A percentile compares a stretch with the other conserved stretches of the same genome.
Evolutionary conservation across 2,888 invertebrate species (phyloP).

Genomic region (Protophormia terraenovae): DNA sequence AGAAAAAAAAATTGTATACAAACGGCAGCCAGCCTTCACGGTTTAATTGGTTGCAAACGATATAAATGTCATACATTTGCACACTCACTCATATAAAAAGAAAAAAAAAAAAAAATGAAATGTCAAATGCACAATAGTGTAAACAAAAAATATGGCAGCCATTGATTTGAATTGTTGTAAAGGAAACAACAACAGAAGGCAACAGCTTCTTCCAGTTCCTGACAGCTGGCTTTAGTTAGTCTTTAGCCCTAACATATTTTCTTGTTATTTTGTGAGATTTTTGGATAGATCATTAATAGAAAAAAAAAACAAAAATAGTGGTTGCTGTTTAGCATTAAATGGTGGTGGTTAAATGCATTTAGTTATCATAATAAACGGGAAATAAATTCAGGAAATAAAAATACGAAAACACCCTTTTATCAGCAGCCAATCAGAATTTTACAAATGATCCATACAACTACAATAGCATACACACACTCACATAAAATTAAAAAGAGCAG

Average conservation of each 20-base stretch:
- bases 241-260: not conserved
- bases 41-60: conserved; percentile 79
- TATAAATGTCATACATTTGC: conserved; percentile 74
- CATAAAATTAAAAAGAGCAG: not conserved
- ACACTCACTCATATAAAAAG: conserved; percentile 7
- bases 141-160: conserved; percentile 55
- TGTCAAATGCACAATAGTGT: conserved; percentile 70
- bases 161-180: conserved; percentile 49
- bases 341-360: conserved; percentile 67
- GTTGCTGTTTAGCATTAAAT: conserved; percentile 51
- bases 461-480: conserved; percentile 7
- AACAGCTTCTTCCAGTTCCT: conserved; percentile 48
- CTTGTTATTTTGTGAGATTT: not conserved
- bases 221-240: conserved; percentile 70
- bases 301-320: conserved; percentile 27
- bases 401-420: conserved; percentile 48
- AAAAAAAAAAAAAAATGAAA: conserved; percentile 57
- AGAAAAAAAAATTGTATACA: conserved; percentile 35
- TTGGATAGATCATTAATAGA: conserved; percentile 73
- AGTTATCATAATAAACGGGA: conserved; percentile 33
- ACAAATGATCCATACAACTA: conserved; percentile 35
- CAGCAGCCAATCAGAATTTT: conserved; percentile 55
- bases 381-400: conserved; percentile 55
- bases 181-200: conserved; percentile 34
- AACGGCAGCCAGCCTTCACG: conserved; percentile 79